phyloP scores from a whole-genome alignment of 2,797 vertebrate genomes.

The Halcyon leucocephala region DNA sequence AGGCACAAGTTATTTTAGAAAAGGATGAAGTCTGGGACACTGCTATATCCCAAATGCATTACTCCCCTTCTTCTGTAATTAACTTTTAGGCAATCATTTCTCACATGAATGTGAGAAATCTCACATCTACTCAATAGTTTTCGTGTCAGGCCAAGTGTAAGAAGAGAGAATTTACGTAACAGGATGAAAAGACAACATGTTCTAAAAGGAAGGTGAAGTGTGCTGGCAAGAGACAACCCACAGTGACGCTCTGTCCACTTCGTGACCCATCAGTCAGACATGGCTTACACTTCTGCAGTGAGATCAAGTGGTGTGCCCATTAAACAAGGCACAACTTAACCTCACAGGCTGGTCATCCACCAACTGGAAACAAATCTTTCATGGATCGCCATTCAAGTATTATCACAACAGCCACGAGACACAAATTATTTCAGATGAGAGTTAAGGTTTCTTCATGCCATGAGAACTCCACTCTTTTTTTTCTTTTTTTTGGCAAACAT shows the following conservation, averaged over 20 bases:
- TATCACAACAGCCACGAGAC: not conserved
- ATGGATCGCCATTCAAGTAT: not conserved
- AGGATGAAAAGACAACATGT: not conserved
- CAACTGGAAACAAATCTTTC: not conserved
- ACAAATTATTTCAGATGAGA: not conserved
- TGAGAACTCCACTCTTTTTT: not conserved
- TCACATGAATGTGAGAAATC: not conserved
- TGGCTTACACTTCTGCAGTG: not conserved
- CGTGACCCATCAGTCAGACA: not conserved
- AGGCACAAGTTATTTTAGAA: not conserved
- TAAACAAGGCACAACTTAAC: not conserved
- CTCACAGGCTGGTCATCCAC: accelerated
- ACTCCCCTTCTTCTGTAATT: not conserved
- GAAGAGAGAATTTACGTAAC: not conserved
- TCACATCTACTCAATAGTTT: not conserved
- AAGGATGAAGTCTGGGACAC: not conserved
- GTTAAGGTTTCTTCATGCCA: not conserved
- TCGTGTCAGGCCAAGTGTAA: accelerated
- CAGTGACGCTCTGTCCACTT: accelerated
- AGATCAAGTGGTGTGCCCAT: not conserved
- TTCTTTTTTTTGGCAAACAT: not conserved
- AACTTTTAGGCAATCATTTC: not conserved
- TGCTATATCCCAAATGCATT: not conserved
- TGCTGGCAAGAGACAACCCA: not conserved
- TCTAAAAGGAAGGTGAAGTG: not conserved